Conservation (phyloP, 2,113 vertebrate genomes). For the Perca flavescens region DNA sequence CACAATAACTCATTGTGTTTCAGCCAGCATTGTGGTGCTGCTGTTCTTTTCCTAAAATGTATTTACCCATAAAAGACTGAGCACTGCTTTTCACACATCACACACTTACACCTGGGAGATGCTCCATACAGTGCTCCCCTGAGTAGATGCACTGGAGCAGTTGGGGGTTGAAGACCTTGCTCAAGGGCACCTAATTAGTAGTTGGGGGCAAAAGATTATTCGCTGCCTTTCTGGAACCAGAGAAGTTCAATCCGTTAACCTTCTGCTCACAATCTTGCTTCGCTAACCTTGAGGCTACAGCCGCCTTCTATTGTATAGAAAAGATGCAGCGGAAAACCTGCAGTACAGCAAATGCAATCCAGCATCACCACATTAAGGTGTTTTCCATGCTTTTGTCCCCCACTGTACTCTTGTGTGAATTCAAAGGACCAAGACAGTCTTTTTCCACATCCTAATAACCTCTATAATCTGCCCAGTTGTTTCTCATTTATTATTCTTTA, state of each 20-base stretch:
- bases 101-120: slow-evolving; percentile 50
- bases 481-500: slow-evolving; percentile 86
- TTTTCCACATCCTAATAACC: slow-evolving; percentile 81
- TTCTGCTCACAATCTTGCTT: slow-evolving; percentile 64
- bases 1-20: slow-evolving; percentile 1
- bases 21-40: slow-evolving; percentile 18
- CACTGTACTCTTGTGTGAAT: slow-evolving; percentile 39
- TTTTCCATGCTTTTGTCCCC: slow-evolving; percentile 53
- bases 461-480: slow-evolving; percentile 83
- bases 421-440: slow-evolving; percentile 56
- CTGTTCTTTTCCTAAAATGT: slow-evolving; percentile 43
- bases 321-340: slow-evolving; percentile 24
- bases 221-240: slow-evolving; percentile 46
- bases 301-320: slow-evolving; percentile 44
- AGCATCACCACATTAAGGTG: slow-evolving; percentile 58
- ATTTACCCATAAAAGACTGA: slow-evolving; percentile 24
- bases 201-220: slow-evolving; percentile 69
- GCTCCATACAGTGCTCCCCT: slow-evolving; percentile 28
- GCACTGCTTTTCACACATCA: slow-evolving; percentile 32
- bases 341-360: slow-evolving; percentile 24
- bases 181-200: slow-evolving; percentile 75
- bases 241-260: slow-evolving; percentile 73
- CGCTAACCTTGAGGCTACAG: slow-evolving; percentile 61
- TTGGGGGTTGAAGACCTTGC: slow-evolving; percentile 67
- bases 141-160: slow-evolving; percentile 47